phyloP scores from a whole-genome alignment of 2,888 invertebrate genomes.

The Sarcophaga variegata region DNA sequence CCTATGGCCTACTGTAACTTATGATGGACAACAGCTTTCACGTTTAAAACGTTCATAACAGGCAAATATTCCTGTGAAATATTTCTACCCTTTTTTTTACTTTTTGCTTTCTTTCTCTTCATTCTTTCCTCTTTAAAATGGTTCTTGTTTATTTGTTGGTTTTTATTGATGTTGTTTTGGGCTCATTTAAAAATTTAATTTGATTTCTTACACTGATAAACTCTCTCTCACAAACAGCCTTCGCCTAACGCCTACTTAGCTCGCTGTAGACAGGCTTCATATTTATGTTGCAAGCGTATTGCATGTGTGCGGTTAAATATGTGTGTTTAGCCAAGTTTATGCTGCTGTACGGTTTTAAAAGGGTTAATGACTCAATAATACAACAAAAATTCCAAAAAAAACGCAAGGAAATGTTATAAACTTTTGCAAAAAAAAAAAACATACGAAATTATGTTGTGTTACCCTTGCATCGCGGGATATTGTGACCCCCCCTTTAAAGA shows the following conservation, averaged over 20 bases:
- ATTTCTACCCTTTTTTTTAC: slow-evolving; percentile 45
- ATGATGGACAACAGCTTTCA: not conserved
- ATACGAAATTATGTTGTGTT: slow-evolving; percentile 19
- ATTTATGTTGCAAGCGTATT: not conserved
- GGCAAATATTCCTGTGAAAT: slow-evolving; percentile 11
- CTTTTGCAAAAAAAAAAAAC: slow-evolving; percentile 28
- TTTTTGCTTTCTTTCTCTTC: too few relatives aligned
- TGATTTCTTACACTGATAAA: slow-evolving; percentile 70
- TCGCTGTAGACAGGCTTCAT: slow-evolving; percentile 4
- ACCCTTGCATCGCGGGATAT: not conserved
- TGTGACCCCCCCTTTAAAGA: not conserved
- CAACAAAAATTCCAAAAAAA: not conserved
- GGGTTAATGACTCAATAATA: slow-evolving; percentile 65
- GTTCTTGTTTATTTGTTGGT: slow-evolving; percentile 27
- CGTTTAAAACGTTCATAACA: not conserved
- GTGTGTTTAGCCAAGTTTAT: not conserved
- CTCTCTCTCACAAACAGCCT: slow-evolving; percentile 29
- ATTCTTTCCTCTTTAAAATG: too few relatives aligned
- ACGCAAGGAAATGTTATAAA: slow-evolving; percentile 34
- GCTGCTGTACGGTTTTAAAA: slow-evolving; percentile 45
- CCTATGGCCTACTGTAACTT: not conserved
- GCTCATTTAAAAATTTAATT: slow-evolving; percentile 70
- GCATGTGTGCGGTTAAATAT: not conserved
- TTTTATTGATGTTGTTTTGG: slow-evolving; percentile 42
- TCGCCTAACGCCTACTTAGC: slow-evolving; percentile 68